Evolutionary conservation across 2,797 vertebrate genomes (phyloP).

Genomic region (Balearica regulorum): DNA sequence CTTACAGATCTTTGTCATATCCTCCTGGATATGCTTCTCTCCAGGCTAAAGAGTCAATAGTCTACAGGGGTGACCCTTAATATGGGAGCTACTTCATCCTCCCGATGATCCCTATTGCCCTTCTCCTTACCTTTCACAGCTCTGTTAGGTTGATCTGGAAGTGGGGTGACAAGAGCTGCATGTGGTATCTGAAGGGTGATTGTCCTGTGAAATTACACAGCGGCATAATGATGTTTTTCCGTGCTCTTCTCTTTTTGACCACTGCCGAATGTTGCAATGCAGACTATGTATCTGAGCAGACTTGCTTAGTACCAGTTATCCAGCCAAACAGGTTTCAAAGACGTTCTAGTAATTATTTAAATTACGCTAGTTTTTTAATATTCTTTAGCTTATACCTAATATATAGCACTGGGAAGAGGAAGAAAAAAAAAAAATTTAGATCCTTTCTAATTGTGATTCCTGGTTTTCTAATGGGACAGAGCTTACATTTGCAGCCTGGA

Average conservation of each 20-base stretch:
- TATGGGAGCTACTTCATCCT: neutral
- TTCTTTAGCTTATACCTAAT: neutral
- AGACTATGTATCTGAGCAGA: neutral
- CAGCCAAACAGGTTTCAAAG: neutral
- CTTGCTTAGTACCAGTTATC: neutral
- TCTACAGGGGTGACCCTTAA: neutral
- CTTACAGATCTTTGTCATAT: neutral
- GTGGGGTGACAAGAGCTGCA: neutral
- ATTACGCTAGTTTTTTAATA: neutral
- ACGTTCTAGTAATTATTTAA: neutral
- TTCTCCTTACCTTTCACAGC: neutral
- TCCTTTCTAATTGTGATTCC: neutral
- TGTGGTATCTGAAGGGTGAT: neutral
- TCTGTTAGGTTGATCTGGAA: neutral
- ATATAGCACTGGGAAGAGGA: neutral
- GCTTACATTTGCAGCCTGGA: neutral
- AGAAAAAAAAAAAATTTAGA: rapidly evolving
- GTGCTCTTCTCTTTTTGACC: neutral
- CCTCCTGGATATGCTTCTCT: neutral
- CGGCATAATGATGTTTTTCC: neutral
- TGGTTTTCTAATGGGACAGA: neutral
- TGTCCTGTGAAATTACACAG: neutral
- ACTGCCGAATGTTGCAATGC: neutral
- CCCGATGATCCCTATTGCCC: neutral
- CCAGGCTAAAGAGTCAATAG: neutral